These are phyloP conservation scores for Oedothorax gibbosus DNA, from an alignment of 1,140 invertebrate genomes.

Conservation along the genomic window DNA sequence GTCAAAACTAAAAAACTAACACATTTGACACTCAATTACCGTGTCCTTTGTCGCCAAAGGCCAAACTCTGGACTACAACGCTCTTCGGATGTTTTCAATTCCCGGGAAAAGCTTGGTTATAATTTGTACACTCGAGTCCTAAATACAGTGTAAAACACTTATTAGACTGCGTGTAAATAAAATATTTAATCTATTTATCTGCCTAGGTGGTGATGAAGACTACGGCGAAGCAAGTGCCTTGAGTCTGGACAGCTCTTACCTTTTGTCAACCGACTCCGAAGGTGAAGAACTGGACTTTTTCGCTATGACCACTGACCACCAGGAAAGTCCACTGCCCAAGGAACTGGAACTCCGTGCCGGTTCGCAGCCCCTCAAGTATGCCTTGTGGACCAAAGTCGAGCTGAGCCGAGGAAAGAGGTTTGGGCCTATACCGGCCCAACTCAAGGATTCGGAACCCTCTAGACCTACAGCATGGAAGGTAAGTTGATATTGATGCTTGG, in stretches of 20 bases:
- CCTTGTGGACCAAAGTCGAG: constrained; percentile 40
- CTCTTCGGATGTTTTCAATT: too few species aligned
- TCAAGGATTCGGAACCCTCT: constrained; percentile 47
- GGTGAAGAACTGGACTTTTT: constrained; percentile 1
- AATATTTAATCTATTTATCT: background rate
- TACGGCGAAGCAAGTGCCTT: constrained; percentile 16
- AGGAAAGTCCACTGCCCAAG: constrained; percentile 25
- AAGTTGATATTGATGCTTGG: background rate
- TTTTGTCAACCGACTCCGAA: constrained; percentile 23
- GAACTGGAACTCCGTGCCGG: constrained; percentile 53
- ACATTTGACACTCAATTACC: too few species aligned
- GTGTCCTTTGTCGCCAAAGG: too few species aligned
- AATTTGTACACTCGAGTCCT: too few species aligned
- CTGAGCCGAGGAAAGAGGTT: constrained; percentile 40
- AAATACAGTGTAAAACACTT: too few species aligned
- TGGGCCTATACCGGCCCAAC: constrained; percentile 56
- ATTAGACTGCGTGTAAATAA: too few species aligned
- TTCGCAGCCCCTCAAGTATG: constrained; percentile 27
- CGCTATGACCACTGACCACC: constrained; percentile 28
- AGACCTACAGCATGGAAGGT: constrained; percentile 43
- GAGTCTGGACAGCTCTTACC: constrained; percentile 35
- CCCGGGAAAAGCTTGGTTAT: too few species aligned
- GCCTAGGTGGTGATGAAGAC: constrained; percentile 52
- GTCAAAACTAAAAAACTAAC: too few species aligned
- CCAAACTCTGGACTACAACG: too few species aligned